These are phyloP conservation scores for Cosmia trapezina DNA, from an alignment of 2,888 invertebrate genomes.

Conservation along the genomic window DNA sequence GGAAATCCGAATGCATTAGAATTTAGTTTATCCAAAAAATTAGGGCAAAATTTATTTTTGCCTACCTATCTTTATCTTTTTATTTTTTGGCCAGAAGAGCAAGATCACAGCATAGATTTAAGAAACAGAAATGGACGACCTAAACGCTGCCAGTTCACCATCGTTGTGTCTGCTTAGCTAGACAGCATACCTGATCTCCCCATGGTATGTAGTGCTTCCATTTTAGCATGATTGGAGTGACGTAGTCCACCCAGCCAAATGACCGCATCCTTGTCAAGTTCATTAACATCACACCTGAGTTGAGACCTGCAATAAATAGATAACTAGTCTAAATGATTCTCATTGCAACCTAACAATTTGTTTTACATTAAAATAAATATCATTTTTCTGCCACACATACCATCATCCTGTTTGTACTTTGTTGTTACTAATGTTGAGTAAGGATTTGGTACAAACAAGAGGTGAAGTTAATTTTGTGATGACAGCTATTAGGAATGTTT, in stretches of 20 bases:
- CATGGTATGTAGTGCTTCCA: slow-evolving; percentile 97
- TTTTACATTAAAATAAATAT: background rate
- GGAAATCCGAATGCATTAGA: too few relatives aligned
- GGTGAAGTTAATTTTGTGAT: background rate
- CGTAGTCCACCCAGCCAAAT: slow-evolving; percentile 96
- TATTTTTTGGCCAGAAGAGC: too few relatives aligned
- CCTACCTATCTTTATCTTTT: too few relatives aligned
- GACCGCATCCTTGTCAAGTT: slow-evolving; percentile 97
- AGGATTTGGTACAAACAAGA: background rate
- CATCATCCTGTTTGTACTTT: background rate
- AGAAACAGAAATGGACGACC: too few relatives aligned
- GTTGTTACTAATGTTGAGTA: background rate
- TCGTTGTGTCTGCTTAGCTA: background rate
- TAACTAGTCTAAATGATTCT: background rate
- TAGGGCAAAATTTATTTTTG: too few relatives aligned
- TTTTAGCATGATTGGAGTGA: slow-evolving; percentile 95
- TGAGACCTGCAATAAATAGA: slow-evolving; percentile 92
- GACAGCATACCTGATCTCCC: slow-evolving; percentile 96
- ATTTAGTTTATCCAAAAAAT: too few relatives aligned
- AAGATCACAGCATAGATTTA: background rate
- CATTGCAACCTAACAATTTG: background rate
- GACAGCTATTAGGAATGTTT: background rate
- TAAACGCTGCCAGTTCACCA: background rate
- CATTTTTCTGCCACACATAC: background rate
- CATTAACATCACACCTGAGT: slow-evolving; percentile 99